A percentile compares a stretch with the other conserved stretches of the same genome.
Evolutionary conservation across 1,140 invertebrate species (phyloP).

Genomic region (Polypedilum vanderplanki): DNA sequence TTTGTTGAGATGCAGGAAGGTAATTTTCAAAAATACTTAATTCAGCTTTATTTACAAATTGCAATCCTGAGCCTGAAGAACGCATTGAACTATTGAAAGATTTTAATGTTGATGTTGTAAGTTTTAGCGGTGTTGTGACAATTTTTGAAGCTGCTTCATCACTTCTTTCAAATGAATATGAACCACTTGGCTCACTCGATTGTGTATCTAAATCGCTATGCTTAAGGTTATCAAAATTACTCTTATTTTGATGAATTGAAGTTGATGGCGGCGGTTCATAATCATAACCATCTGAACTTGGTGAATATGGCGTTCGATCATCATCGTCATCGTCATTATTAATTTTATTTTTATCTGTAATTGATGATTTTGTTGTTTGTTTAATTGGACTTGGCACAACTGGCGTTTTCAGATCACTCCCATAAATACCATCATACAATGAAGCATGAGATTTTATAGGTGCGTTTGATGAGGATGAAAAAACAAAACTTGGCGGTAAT

Average conservation of each 20-base stretch:
- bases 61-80: background rate
- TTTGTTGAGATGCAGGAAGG: constrained; percentile 21
- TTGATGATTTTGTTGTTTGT: background rate
- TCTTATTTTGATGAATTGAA: constrained; percentile 25
- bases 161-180: background rate
- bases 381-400: constrained; percentile 20
- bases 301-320: constrained; percentile 69
- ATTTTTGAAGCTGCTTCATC: constrained; percentile 11
- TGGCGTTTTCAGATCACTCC: constrained; percentile 6
- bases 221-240: background rate
- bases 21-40: constrained; percentile 16
- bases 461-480: background rate
- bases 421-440: constrained; percentile 17
- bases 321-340: background rate
- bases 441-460: background rate
- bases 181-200: background rate
- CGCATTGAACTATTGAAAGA: background rate
- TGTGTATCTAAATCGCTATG: constrained; percentile 19
- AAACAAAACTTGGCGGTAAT: background rate
- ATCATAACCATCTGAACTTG: constrained; percentile 74
- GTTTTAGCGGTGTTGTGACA: background rate
- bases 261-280: constrained; percentile 69
- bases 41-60: constrained; percentile 19
- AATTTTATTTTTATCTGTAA: background rate
- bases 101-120: constrained; percentile 18